phyloP scores from a whole-genome alignment of 1,140 invertebrate genomes.

The Arion vulgaris region DNA sequence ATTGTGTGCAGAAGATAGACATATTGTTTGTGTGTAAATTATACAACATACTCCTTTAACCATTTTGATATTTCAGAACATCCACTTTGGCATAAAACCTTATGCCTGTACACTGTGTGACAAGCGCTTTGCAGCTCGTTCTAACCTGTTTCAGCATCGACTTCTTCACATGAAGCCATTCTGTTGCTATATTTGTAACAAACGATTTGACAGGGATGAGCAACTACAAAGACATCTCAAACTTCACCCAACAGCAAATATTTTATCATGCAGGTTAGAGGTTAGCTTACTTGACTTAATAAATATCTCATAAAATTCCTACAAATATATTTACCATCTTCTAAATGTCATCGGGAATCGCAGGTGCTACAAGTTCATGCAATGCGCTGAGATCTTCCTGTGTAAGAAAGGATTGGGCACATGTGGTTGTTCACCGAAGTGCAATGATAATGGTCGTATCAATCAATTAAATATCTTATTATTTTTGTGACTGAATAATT shows the following conservation, averaged over 20 bases:
- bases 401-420: too few relatives aligned
- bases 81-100: slow-evolving; percentile 67
- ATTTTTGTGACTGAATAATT: too few relatives aligned
- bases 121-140: slow-evolving; percentile 63
- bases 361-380: too few relatives aligned
- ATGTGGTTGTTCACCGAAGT: too few relatives aligned
- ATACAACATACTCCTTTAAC: neutral
- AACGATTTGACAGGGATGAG: slow-evolving; percentile 60
- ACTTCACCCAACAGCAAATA: slow-evolving; percentile 56
- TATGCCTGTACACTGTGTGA: slow-evolving; percentile 66
- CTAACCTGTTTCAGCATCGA: slow-evolving; percentile 63
- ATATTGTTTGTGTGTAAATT: too few relatives aligned
- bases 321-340: too few relatives aligned
- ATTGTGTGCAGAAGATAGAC: too few relatives aligned
- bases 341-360: too few relatives aligned
- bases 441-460: too few relatives aligned
- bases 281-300: neutral
- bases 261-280: slow-evolving; percentile 51
- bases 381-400: too few relatives aligned
- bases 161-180: slow-evolving; percentile 60
- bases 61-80: slow-evolving; percentile 46
- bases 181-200: slow-evolving; percentile 59
- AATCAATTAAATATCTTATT: too few relatives aligned
- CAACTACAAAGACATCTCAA: slow-evolving; percentile 63
- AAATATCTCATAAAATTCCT: too few relatives aligned